phyloP scores from a whole-genome alignment of 2,113 vertebrate species.

The Callithrix jacchus region DNA sequence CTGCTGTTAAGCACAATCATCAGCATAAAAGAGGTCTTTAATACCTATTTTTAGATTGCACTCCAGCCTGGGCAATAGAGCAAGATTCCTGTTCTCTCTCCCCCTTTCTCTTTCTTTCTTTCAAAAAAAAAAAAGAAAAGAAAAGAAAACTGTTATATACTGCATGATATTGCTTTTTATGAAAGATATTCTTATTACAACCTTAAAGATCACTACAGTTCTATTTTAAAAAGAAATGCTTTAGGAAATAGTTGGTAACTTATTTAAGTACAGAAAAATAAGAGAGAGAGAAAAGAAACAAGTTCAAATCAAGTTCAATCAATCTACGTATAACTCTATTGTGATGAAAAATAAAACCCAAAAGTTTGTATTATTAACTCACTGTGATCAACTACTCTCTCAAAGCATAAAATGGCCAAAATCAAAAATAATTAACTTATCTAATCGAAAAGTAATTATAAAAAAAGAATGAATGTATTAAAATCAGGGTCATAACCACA shows the following conservation, averaged over 20 bases:
- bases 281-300: neutral
- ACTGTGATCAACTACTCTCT: neutral
- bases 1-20: no score
- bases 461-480: neutral
- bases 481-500: neutral
- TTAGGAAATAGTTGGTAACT: neutral
- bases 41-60: no score
- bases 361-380: neutral
- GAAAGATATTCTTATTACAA: neutral
- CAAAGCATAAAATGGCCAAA: neutral
- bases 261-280: neutral
- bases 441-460: neutral
- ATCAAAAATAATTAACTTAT: slow-evolving; percentile 5
- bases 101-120: no score
- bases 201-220: neutral
- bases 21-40: no score
- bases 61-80: no score
- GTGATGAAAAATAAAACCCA: neutral
- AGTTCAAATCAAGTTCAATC: slow-evolving; percentile 16
- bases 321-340: neutral
- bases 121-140: no score
- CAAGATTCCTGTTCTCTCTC: no score
- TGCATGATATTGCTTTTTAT: no score
- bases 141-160: neutral
- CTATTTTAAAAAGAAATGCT: neutral